Evolutionary conservation across 2,113 vertebrate species (phyloP), one percentile per base, ranked within the genome.

Genomic region (Archocentrus centrarchus): DNA sequence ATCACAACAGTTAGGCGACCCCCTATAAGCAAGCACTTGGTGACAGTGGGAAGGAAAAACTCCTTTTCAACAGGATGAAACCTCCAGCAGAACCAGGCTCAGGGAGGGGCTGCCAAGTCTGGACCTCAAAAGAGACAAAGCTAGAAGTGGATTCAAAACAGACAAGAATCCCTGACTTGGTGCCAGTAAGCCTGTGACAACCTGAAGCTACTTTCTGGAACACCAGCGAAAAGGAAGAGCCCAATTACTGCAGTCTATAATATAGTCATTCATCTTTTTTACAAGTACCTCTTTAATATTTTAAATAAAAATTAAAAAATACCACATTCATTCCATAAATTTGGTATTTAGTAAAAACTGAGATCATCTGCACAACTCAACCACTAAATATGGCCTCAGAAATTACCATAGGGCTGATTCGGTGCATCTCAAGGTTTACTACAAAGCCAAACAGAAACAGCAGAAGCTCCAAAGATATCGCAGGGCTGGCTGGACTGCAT

Each of bases 141-240:
- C 55, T 27, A 86, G 32, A 60, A 5, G 27, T 70, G 58, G 39
- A 62, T 1, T 75, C 10, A n/a, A 70, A 62, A 47, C 86, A 62
- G 66, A 60, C 87, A 20, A 79, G 76, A 32, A 93, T 83, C 2
- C 92, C 94, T 9, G 89, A 95, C 68, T 86, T 88, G 2, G 44
- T 78, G 70, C 81, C 47, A 30, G 32, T 35, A 35, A 35, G 32
- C 32, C 32, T 35, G 32, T 35, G 32, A 35, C 32, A 73, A 50
- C 50, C 15, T 53, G 44, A 50, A 70, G 27, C 50, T 53, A 73
- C 44, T 18, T 73, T 73, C 44, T 73, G 66, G 66, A 17, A 73
- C 66, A 53, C 44, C 6, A 70, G 3, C 53, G 50, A 70, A 53
- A 70, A 70, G 24, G 17, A 70, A 53, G 44, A 8, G 20, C 32